Evolutionary conservation across 1,140 invertebrate species (phyloP).

Genomic region (Meloidogyne exigua): DNA sequence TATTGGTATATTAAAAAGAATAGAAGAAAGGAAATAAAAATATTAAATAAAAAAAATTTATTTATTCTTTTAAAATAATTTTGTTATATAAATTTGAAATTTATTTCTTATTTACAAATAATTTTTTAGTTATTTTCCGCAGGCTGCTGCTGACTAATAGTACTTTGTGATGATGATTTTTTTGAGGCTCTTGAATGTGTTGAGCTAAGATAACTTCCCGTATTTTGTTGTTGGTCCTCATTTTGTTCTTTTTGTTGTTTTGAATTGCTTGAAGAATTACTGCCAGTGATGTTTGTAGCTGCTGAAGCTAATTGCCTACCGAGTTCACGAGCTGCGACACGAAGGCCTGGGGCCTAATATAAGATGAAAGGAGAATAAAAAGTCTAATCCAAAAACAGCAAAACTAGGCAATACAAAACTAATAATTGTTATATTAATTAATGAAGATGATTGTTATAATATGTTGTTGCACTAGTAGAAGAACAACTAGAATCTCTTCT

Average conservation of each 20-base stretch:
- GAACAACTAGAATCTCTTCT: slow-evolving; percentile 17
- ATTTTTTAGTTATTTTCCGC: not conserved
- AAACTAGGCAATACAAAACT: not conserved
- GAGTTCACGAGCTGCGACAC: slow-evolving; percentile 11
- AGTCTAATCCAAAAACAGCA: not conserved
- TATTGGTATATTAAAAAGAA: not conserved
- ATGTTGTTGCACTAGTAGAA: not conserved
- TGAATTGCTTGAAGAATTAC: not conserved
- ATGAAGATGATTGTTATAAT: not conserved
- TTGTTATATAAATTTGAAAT: not conserved
- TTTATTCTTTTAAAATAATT: not conserved
- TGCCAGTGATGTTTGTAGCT: not conserved
- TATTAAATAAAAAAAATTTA: not conserved
- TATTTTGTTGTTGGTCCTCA: not conserved
- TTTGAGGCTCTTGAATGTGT: not conserved
- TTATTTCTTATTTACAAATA: not conserved
- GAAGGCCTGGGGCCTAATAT: slow-evolving; percentile 13
- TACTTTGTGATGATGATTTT: slow-evolving; percentile 9
- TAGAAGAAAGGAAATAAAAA: not conserved
- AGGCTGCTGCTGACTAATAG: not conserved
- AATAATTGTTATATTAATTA: not conserved
- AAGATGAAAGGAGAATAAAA: slow-evolving; percentile 8
- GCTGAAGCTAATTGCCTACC: slow-evolving; percentile 18
- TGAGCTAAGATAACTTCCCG: not conserved
- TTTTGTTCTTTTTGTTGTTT: not conserved